phyloP scores from a whole-genome alignment of 2,888 invertebrate genomes.

The Anthrax anthrax region DNA sequence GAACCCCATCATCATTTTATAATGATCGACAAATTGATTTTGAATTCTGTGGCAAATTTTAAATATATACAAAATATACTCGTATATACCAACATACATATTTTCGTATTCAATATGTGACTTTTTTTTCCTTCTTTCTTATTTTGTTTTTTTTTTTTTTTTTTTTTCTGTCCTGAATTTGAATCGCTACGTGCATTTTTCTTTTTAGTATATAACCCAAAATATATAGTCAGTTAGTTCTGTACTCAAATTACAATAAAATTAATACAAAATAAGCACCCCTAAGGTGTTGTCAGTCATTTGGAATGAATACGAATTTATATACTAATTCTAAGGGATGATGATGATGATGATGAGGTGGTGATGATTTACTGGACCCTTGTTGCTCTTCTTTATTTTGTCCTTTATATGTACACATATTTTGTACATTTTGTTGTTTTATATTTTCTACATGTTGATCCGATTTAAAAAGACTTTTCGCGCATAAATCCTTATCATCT shows the following conservation, averaged over 20 bases:
- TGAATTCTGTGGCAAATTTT: slow-evolving; percentile 25
- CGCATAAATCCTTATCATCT: not conserved
- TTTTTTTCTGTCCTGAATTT: too few relatives aligned
- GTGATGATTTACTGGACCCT: not conserved
- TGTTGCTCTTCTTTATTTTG: not conserved
- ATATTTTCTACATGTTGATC: not conserved
- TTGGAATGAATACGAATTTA: slow-evolving; percentile 25
- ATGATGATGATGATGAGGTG: not conserved
- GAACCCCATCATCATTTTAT: not conserved
- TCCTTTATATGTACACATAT: too few relatives aligned
- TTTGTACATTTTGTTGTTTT: too few relatives aligned
- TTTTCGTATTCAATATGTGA: too few relatives aligned
- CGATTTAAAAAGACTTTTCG: slow-evolving; percentile 5
- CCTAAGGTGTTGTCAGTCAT: slow-evolving; percentile 35
- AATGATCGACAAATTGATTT: slow-evolving; percentile 25
- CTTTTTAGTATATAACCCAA: too few relatives aligned
- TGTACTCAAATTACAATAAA: slow-evolving; percentile 21
- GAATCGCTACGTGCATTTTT: too few relatives aligned
- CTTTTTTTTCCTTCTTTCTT: too few relatives aligned
- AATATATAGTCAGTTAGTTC: not conserved
- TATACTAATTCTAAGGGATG: not conserved
- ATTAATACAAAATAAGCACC: slow-evolving; percentile 28
- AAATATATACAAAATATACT: too few relatives aligned
- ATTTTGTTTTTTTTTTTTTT: too few relatives aligned
- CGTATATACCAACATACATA: not conserved